Percentiles rank a stretch among this genome's conserved stretches.
phyloP scores from a whole-genome alignment of 2,113 vertebrate genomes.

The Chelonoidis abingdonii region DNA sequence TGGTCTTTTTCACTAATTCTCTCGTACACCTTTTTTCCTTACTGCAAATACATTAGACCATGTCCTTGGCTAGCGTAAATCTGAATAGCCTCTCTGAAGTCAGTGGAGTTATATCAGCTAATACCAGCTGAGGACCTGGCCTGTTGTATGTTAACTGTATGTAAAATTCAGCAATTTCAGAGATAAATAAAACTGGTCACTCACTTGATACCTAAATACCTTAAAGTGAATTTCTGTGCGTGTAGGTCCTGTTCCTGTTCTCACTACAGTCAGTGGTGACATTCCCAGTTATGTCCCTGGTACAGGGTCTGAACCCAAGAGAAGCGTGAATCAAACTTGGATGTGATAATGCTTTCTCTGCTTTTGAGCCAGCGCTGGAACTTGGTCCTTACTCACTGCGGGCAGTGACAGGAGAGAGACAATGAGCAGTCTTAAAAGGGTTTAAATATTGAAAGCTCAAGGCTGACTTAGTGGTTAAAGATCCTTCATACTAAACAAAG shows the following conservation, averaged over 20 bases:
- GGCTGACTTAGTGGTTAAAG: neutral
- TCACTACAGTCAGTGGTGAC: neutral
- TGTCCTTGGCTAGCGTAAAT: neutral
- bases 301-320: neutral
- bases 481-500: neutral
- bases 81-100: neutral
- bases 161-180: too few species aligned
- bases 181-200: too few species aligned
- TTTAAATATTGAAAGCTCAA: neutral
- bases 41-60: neutral
- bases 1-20: neutral
- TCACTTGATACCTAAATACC: too few species aligned
- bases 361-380: neutral
- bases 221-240: neutral
- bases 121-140: neutral
- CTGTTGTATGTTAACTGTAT: neutral
- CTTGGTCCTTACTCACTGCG: neutral
- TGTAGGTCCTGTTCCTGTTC: neutral
- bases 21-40: neutral
- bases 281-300: neutral
- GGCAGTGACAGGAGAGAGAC: neutral
- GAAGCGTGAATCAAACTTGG: neutral
- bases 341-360: neutral
- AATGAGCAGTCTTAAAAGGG: neutral
- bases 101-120: accelerated